Evolutionary conservation across 2,797 vertebrate species (phyloP), one percentile per base, ranked within the genome.

Genomic region (Anisognathus igniventris): DNA sequence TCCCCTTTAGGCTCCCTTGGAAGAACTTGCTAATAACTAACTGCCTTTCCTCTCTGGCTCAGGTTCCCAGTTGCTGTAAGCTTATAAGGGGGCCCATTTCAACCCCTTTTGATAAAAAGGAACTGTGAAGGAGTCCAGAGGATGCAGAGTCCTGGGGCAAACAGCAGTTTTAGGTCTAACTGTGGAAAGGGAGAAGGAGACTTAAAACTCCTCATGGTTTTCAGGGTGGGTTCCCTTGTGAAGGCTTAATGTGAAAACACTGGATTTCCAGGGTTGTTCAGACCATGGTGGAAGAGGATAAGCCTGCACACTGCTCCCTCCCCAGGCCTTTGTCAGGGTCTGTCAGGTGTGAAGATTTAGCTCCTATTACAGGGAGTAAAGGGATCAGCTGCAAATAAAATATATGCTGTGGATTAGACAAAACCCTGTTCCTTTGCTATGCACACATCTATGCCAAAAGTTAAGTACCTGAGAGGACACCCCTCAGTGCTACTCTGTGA

Each of bases 11-110:
- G 91, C 87, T 95, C 35, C 37, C 83, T 96, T 91, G 83, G 94
- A 97, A 96, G 94, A 92, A 88, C 83, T 96, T 93, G 89, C 51
- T 95, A 94, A 96, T 95, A 96, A 94, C 71, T 94, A 80, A 93
- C 88, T 86, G 85, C 86, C 57, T 33, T 94, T 90, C 91, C 85
- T 86, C 54, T 83, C 89, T 89, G 92, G 67, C 92, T 94, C 92
- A 64, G 42, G 78, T 93, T 96, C 73, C 68, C 47, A 8, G 56
- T 87, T 70, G 53, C 87, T 95, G 54, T 23, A 72, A 88, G 79
- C 71, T 56, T 57, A 17, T 45, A 44, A 85, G 35, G 95, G 88
- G 93, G 73, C 62, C 79, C 37, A 6, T 91, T 88, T 81, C 51
- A 72, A 31, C 39, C n/a, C 39, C 21, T 23, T 50, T 88, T 62